A percentile compares a stretch with the other conserved stretches of the same genome.
phyloP scores from a whole-genome alignment of 2,888 invertebrate genomes.

The Microchrysa polita region DNA sequence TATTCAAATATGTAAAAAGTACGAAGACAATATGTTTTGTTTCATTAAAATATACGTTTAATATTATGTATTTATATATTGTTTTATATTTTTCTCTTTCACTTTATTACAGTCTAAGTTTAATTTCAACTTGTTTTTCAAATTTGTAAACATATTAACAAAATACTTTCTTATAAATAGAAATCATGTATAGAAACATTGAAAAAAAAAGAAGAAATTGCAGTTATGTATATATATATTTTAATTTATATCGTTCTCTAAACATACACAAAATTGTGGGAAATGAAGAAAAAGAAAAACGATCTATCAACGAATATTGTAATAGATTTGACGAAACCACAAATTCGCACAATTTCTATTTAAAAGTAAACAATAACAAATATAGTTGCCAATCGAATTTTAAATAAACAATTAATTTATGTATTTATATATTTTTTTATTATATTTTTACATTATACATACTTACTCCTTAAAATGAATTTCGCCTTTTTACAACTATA shows the following conservation, averaged over 20 bases:
- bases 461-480: too few species aligned
- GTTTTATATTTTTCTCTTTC: constrained; percentile 9
- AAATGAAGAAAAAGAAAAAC: too few species aligned
- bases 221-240: neutral
- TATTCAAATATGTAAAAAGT: constrained; percentile 17
- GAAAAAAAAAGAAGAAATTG: neutral
- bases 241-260: neutral
- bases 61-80: neutral
- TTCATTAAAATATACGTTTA: constrained; percentile 20
- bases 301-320: too few species aligned
- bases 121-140: neutral
- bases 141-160: constrained; percentile 30
- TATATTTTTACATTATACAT: too few species aligned
- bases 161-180: neutral
- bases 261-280: neutral
- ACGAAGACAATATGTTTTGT: constrained; percentile 8
- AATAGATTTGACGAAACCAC: too few species aligned
- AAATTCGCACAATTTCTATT: too few species aligned
- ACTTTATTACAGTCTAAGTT: neutral
- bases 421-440: neutral
- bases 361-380: too few species aligned
- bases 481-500: constrained; percentile 6
- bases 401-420: neutral
- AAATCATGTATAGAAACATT: neutral
- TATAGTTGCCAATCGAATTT: too few species aligned